Evolutionary conservation across 2,888 invertebrate genomes (phyloP).

Genomic region (Sphaeridia pumilis): DNA sequence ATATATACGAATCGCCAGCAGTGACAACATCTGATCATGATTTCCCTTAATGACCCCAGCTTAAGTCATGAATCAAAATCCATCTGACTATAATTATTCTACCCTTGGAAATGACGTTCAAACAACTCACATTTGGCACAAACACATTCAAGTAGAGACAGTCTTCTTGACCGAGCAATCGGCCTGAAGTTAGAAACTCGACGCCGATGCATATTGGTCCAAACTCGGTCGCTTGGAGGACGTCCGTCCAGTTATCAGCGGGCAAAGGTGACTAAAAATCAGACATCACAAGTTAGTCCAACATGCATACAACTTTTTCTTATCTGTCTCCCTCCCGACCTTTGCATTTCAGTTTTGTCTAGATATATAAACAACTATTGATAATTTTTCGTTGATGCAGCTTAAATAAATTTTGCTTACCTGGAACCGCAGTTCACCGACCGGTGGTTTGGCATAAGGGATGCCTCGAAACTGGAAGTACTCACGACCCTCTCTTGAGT

Average conservation of each 20-base stretch:
- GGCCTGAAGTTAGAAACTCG: conserved; percentile 13
- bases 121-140: conserved; percentile 11
- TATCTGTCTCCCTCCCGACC: too few species aligned
- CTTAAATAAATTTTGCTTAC: neutral
- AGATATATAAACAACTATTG: too few species aligned
- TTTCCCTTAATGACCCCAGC: too few species aligned
- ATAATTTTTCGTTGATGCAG: too few species aligned
- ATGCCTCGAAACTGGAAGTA: conserved; percentile 6
- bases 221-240: conserved; percentile 1
- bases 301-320: too few species aligned
- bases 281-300: too few species aligned
- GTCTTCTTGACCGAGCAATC: conserved; percentile 14
- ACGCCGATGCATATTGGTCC: conserved; percentile 12
- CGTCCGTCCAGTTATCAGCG: conserved; percentile 9
- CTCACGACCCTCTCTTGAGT: conserved; percentile 8
- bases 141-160: conserved; percentile 16
- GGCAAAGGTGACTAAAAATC: conserved; percentile 12
- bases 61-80: too few species aligned
- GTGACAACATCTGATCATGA: too few species aligned
- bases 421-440: conserved; percentile 1
- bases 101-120: neutral
- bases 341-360: too few species aligned
- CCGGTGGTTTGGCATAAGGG: conserved; percentile 4
- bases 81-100: neutral
- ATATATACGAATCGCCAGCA: too few species aligned